Conservation (phyloP, 2,797 vertebrate species). For the Lemur catta region DNA sequence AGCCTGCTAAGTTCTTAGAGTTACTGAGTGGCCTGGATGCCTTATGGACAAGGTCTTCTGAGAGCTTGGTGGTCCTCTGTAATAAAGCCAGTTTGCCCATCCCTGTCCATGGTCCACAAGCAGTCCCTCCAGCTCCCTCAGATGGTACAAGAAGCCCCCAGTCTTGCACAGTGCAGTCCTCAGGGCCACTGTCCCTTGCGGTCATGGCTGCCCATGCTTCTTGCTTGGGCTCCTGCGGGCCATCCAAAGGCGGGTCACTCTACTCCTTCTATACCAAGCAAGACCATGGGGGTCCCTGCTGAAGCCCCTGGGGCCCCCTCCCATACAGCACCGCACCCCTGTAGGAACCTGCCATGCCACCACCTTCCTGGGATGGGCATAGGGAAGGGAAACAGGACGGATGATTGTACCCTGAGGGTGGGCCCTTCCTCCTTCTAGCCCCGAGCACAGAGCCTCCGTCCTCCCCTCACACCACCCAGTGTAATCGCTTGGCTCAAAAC, state of each 20-base stretch:
- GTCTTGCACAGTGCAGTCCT: not conserved
- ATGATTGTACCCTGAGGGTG: not conserved
- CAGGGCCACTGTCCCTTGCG: not conserved
- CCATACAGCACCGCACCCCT: no score
- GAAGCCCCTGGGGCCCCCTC: not conserved
- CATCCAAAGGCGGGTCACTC: not conserved
- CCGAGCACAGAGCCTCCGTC: not conserved
- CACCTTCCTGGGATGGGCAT: not conserved
- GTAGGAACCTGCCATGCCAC: not conserved
- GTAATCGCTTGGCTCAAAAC: not conserved
- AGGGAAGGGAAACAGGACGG: not conserved
- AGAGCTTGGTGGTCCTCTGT: not conserved
- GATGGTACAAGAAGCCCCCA: not conserved
- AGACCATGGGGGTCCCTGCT: not conserved
- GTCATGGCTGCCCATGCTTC: not conserved
- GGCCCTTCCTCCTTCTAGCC: not conserved
- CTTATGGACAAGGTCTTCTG: not conserved
- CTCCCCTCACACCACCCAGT: not conserved
- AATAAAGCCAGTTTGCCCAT: not conserved
- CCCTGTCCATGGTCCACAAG: not conserved
- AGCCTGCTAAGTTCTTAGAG: not conserved
- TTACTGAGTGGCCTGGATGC: not conserved
- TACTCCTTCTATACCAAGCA: not conserved
- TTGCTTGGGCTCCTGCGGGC: not conserved
- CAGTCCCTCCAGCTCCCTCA: not conserved